These are phyloP conservation scores for Meganola albula DNA, from an alignment of 2,888 invertebrate genomes.

Conservation along the genomic window DNA sequence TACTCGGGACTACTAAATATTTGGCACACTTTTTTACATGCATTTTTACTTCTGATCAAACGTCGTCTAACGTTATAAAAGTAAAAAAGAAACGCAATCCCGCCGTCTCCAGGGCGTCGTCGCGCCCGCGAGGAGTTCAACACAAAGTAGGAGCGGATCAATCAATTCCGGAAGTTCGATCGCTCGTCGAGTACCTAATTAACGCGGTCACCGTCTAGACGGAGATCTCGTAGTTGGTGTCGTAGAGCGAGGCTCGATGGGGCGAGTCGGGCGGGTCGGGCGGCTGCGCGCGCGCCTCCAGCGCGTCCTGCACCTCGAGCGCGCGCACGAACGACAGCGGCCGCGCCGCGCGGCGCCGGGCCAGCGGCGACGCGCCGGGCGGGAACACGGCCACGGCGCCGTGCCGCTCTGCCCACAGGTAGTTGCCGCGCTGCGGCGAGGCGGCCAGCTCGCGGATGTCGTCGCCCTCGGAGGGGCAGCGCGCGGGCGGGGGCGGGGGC, in stretches of 20 bases:
- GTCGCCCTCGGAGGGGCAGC: conserved; percentile 90
- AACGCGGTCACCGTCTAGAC: conserved; percentile 84
- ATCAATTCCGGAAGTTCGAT: conserved; percentile 52
- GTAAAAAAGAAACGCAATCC: conserved; percentile 28
- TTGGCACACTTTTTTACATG: conserved; percentile 61
- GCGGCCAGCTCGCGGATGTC: conserved; percentile 93
- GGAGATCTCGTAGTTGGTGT: conserved; percentile 97
- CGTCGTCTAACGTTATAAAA: conserved; percentile 9
- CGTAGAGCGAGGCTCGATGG: conserved; percentile 93
- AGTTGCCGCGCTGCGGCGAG: conserved; percentile 85
- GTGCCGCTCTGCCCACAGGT: conserved; percentile 73
- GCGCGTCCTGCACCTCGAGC: conserved; percentile 91
- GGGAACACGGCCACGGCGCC: conserved; percentile 56
- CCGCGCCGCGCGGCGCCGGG: conserved; percentile 72
- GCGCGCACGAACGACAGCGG: conserved; percentile 94
- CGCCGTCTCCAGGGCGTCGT: conserved; percentile 20
- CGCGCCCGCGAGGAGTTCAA: conserved; percentile 29
- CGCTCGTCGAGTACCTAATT: conserved; percentile 34
- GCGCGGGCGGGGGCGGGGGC: conserved; percentile 83
- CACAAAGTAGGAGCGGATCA: conserved; percentile 51
- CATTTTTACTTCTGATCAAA: conserved; percentile 26
- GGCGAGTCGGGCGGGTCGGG: conserved; percentile 78
- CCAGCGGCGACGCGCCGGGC: conserved; percentile 47
- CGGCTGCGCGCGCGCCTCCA: conserved; percentile 84
- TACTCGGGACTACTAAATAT: conserved; percentile 64